Evolutionary conservation across 2,888 invertebrate species (phyloP), one percentile per base, ranked within the genome.

Genomic region (Ichneumoninae sp.): DNA sequence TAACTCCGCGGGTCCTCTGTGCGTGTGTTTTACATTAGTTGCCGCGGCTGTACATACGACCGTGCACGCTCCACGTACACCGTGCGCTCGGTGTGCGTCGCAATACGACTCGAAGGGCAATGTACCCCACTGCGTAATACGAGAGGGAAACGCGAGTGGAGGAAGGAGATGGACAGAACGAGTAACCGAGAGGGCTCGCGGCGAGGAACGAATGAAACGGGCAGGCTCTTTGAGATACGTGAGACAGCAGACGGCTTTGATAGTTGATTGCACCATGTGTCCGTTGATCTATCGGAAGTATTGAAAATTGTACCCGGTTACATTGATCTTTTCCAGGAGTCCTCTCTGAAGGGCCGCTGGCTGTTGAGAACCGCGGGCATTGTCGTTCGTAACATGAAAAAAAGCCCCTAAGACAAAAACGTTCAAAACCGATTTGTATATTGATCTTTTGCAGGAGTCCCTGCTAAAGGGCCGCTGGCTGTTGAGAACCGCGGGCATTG

Each of bases 161-260:
- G 13, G 19, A 19, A 22, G 19, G 47, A 65, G 19, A 19, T 47
- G 44, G 33, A 30, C 10, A 1, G 19, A 26, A 75, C 10, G 50
- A 62, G 33, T n/a, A 62, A 62, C 62, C 62, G 62, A 1, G 33
- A 62, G 33, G 33, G 33, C 62, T 62, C 30, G n/a, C 30, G 30
- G 62, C 62, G 33, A 16, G 16, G 16, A n/a, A 26, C 26, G 30
- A 26, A 57, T 57, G 16, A 62, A 62, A 33, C 33, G 33, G 26
- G 7, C 30, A n/a, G 30, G 62, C 62, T 30, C 30, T 62, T 62
- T 33, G 62, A 16, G 62, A 16, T n/a, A 33, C 62, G 62, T 30
- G 62, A 30, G 62, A 62, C 62, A 62, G 33, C n/a, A 16, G 62
- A 62, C 62, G 30, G 62, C 62, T 62, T 33, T 33, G 62, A 62